Base-by-base conservation (phyloP, 2,113 vertebrate species). In the Xiphophorus hellerii region DNA sequence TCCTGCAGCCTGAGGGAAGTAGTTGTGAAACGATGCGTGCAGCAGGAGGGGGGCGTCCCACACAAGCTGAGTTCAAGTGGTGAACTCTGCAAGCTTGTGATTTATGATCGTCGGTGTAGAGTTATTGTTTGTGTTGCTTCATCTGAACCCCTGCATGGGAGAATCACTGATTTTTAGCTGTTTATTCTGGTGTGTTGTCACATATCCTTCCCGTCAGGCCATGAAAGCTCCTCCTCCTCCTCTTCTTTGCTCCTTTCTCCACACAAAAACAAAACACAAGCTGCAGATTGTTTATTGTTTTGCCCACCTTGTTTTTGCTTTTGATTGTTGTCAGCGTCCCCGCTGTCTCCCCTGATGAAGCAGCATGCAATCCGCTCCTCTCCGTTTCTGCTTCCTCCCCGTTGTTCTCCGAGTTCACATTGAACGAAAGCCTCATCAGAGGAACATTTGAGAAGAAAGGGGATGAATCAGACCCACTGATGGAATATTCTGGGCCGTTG, bases 201-300 rank as follows among this genome's bases (percentile, higher is more conserved):
- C 37, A 66, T 78, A 76, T 76, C 66, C 60, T 65, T 78, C 80
- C 77, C 67, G 73, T 81, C 80, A 83, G 70, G 69, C n/a, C 70
- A 62, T 31, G 30, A 87, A 82, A 75, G 72, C 30, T 31, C 76
- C 39, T 31, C 70, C 62, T 74, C 71, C 68, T 78, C 73, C 73
- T 48, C 14, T 20, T 20, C 17, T 35, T 27, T 48, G 60, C 71
- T 65, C 60, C 71, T 31, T 60, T 83, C 72, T 81, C 63, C 54
- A n/a, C 62, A 71, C 70, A 48, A 83, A 69, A 82, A 66, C 79
- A 89, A 88, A 83, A 64, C 69, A 60, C 80, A 68, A 76, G 62
- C 60, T 37, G 29, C 12, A 12, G 71, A 74, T 90, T 83, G 80
- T 90, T 88, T 84, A 69, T 82, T 74, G 69, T 82, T 83, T 88